Conservation (phyloP, 2,113 vertebrate genomes). For the Daphoenositta chrysoptera region DNA sequence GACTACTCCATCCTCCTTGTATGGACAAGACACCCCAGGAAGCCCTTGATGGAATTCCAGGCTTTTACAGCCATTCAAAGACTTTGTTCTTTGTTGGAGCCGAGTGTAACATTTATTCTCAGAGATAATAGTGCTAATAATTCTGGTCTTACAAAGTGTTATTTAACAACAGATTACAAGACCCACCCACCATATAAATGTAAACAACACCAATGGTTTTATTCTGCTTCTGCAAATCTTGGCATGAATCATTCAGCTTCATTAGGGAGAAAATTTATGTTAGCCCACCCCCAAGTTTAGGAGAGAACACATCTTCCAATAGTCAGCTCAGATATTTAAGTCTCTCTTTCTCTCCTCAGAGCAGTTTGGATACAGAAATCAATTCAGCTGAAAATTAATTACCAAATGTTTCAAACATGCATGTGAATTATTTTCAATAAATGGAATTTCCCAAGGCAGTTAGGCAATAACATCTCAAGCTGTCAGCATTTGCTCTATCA, state of each 20-base stretch:
- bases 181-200: not conserved
- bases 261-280: conserved; percentile 8
- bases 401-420: conserved; percentile 55
- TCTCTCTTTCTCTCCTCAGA: not conserved
- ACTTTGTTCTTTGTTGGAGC: not conserved
- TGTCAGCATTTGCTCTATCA: conserved; percentile 19
- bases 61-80: not conserved
- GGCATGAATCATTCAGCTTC: conserved; percentile 11
- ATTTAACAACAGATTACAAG: not conserved
- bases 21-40: not conserved
- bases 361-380: conserved; percentile 53
- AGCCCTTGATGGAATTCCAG: not conserved
- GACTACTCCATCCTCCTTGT: rapidly evolving
- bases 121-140: not conserved
- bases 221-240: not conserved
- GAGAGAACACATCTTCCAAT: not conserved
- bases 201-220: not conserved
- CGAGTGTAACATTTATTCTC: not conserved
- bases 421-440: conserved; percentile 65
- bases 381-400: conserved; percentile 66
- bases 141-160: not conserved
- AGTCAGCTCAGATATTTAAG: conserved; percentile 29
- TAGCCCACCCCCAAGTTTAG: not conserved
- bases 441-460: conserved; percentile 53
- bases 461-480: conserved; percentile 52